These are phyloP conservation scores for Arctia plantaginis DNA, from an alignment of 2,888 invertebrate genomes.

Conservation along the genomic window DNA sequence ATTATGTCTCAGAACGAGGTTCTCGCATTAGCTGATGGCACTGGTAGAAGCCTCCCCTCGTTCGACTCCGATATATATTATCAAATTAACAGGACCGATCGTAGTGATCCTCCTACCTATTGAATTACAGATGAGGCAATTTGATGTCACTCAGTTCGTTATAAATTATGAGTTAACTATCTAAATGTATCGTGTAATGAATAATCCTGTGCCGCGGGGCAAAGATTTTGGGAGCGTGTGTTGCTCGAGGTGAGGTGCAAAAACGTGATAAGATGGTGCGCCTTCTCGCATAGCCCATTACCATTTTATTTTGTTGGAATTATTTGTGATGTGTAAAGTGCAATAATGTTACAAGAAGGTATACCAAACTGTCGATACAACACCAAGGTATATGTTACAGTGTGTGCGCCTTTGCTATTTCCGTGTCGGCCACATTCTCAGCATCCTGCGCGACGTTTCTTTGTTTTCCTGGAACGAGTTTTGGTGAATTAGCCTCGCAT, in stretches of 20 bases:
- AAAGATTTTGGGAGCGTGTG: constrained; percentile 21
- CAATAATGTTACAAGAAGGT: not conserved
- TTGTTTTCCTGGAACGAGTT: constrained; percentile 30
- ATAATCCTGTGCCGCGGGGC: constrained; percentile 35
- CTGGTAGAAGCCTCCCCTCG: constrained; percentile 21
- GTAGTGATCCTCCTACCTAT: constrained; percentile 19
- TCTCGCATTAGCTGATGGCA: constrained; percentile 33
- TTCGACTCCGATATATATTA: constrained; percentile 28
- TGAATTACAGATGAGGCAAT: constrained; percentile 47
- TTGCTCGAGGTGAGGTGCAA: not conserved
- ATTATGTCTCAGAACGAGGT: constrained; percentile 33
- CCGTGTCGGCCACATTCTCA: constrained; percentile 22
- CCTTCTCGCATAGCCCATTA: not conserved
- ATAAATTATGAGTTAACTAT: constrained; percentile 47
- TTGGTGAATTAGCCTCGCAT: constrained; percentile 20
- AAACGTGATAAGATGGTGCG: not conserved
- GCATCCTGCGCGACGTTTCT: constrained; percentile 8
- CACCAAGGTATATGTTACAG: not conserved
- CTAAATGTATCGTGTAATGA: constrained; percentile 52
- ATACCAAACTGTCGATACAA: not conserved
- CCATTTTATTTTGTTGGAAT: not conserved
- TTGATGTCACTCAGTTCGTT: constrained; percentile 39
- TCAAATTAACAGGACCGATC: constrained; percentile 28
- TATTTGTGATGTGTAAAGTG: not conserved
- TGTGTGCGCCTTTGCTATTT: constrained; percentile 15